Conservation (phyloP, 1,140 invertebrate genomes). For the Tetramorium parvispinum region DNA sequence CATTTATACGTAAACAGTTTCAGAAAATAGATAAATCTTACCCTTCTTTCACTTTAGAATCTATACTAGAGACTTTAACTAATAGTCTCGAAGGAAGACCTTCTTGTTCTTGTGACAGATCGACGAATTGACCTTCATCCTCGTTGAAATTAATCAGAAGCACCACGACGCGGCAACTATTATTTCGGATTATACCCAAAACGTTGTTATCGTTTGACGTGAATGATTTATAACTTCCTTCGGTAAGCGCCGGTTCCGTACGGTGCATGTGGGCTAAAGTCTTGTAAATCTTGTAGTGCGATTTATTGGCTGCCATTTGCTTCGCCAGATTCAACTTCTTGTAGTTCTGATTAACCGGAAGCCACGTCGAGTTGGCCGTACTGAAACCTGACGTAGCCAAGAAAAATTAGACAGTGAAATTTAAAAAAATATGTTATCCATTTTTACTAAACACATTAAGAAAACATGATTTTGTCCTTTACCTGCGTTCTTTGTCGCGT, state of each 20-base stretch:
- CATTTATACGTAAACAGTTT: not conserved
- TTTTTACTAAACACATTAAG: not conserved
- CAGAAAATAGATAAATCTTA: not conserved
- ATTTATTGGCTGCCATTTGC: constrained; percentile 78
- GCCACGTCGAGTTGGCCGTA: constrained; percentile 86
- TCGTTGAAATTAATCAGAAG: constrained; percentile 86
- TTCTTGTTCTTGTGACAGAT: constrained; percentile 75
- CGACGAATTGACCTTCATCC: constrained; percentile 75
- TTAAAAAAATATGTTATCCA: not conserved
- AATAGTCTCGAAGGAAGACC: not conserved
- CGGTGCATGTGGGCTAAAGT: constrained; percentile 82
- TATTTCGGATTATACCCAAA: constrained; percentile 62
- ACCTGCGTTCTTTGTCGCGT: constrained; percentile 87
- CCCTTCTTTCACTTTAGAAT: not conserved
- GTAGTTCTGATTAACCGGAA: constrained; percentile 88
- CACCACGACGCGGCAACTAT: constrained; percentile 82
- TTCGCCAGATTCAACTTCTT: constrained; percentile 85
- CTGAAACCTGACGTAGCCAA: constrained; percentile 86
- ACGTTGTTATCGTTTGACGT: constrained; percentile 76
- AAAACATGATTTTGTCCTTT: not conserved
- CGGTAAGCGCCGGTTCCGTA: constrained; percentile 76
- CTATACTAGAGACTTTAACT: not conserved
- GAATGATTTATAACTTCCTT: constrained; percentile 80
- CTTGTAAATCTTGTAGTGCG: constrained; percentile 86
- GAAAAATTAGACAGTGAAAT: not conserved